Conservation (phyloP, 2,888 invertebrate species). For the Tiliacea citrago region DNA sequence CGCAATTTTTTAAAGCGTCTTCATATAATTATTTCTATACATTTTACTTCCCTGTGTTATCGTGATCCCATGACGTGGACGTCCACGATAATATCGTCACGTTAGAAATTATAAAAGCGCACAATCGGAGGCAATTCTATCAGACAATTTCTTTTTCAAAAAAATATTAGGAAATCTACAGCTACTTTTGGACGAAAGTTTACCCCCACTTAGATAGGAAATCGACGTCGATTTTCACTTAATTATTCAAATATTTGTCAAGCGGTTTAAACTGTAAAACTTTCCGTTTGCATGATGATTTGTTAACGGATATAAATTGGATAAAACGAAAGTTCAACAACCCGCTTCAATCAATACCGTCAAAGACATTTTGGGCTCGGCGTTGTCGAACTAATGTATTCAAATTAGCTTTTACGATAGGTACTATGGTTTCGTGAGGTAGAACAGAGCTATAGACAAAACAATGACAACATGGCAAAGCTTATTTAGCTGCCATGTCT, state of each 20-base stretch:
- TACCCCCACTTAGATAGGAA: constrained; percentile 9
- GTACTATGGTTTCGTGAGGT: constrained; percentile 9
- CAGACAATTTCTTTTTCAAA: not conserved
- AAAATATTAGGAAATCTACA: too few species aligned
- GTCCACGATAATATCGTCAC: too few species aligned
- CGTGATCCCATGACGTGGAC: too few species aligned
- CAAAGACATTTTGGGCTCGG: constrained; percentile 24
- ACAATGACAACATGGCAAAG: not conserved
- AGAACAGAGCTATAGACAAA: constrained; percentile 2
- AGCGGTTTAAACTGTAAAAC: constrained; percentile 7
- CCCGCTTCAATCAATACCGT: not conserved
- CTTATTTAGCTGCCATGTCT: not conserved
- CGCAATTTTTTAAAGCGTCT: too few species aligned
- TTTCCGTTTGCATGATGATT: constrained; percentile 19
- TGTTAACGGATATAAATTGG: constrained; percentile 26
- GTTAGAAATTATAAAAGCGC: too few species aligned
- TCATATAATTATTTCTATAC: too few species aligned
- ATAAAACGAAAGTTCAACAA: constrained; percentile 37
- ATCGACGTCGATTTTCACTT: constrained; percentile 13
- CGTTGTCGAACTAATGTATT: constrained; percentile 31
- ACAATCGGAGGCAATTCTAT: too few species aligned
- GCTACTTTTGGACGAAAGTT: not conserved
- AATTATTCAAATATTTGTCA: constrained; percentile 33
- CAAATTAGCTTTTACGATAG: constrained; percentile 39
- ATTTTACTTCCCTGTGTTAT: too few species aligned